A percentile compares a stretch with the other conserved stretches of the same genome.
Conservation (phyloP, 92 coral and sea anemone genomes). For the Porites rus region DNA sequence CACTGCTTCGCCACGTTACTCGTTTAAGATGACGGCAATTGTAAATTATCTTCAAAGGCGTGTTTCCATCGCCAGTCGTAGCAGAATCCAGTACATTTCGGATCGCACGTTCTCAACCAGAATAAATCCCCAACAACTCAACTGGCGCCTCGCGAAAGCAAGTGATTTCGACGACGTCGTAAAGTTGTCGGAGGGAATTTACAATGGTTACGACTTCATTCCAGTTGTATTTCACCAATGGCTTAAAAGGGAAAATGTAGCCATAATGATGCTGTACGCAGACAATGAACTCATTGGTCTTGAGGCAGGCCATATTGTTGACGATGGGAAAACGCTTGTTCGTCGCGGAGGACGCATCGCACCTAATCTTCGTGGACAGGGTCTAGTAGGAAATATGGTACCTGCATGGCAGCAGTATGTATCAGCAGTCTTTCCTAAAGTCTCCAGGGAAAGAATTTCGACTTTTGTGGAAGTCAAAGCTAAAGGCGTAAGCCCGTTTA, state of each 20-base stretch:
- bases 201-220: conserved; percentile 46
- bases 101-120: no score
- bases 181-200: conserved; percentile 36
- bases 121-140: neutral
- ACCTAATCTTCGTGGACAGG: conserved; percentile 78
- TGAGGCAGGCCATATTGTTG: conserved; percentile 75
- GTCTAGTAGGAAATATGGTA: conserved; percentile 64
- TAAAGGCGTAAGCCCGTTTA: no score
- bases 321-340: conserved; percentile 71
- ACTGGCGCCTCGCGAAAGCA: conserved; percentile 23
- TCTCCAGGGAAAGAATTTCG: conserved; percentile 71
- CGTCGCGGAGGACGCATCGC: conserved; percentile 79
- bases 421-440: conserved; percentile 60
- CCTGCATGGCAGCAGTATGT: conserved; percentile 63
- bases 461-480: no score
- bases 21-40: no score
- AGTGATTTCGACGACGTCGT: conserved; percentile 39
- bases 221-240: conserved; percentile 39
- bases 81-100: no score
- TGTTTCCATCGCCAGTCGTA: no score
- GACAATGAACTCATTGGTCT: conserved; percentile 55
- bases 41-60: no score
- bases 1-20: no score
- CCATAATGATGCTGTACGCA: conserved; percentile 30
- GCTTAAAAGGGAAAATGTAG: conserved; percentile 25